Evolutionary conservation across 2,888 invertebrate genomes (phyloP).

Genomic region (Isoperla grammatica): DNA sequence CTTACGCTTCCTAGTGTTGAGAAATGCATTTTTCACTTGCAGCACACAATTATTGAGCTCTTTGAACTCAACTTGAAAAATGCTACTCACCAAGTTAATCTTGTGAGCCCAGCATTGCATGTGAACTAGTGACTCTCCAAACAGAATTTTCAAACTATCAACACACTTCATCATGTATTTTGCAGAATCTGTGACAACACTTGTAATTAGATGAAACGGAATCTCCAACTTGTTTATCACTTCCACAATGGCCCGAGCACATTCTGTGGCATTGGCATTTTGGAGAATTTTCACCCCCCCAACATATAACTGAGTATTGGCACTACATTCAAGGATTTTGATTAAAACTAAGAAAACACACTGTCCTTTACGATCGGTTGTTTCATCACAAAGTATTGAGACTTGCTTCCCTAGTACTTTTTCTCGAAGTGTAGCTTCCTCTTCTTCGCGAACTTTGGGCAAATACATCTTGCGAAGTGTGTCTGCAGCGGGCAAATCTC

Average conservation of each 20-base stretch:
- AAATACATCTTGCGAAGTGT: too few relatives aligned
- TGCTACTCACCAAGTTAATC: not conserved
- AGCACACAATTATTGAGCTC: slow-evolving; percentile 7
- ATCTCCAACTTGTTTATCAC: not conserved
- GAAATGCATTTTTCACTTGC: slow-evolving; percentile 12
- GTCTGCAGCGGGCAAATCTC: too few relatives aligned
- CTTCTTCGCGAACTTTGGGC: too few relatives aligned
- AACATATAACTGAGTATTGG: slow-evolving; percentile 5
- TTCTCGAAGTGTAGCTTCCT: too few relatives aligned
- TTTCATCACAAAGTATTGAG: too few relatives aligned
- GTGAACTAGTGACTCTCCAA: not conserved
- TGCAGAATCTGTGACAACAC: slow-evolving; percentile 5
- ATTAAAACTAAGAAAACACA: too few relatives aligned
- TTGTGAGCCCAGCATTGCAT: too few relatives aligned
- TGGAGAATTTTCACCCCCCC: too few relatives aligned
- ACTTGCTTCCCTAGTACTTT: too few relatives aligned
- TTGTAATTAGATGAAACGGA: not conserved
- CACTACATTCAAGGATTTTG: too few relatives aligned
- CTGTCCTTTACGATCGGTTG: too few relatives aligned
- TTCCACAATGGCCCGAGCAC: not conserved
- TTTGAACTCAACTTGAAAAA: not conserved
- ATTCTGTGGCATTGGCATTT: not conserved
- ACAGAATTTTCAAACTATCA: not conserved
- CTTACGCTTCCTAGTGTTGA: slow-evolving; percentile 16
- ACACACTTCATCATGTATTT: not conserved